phyloP scores from a whole-genome alignment of 2,797 vertebrate species.

The Danio albolineatus region DNA sequence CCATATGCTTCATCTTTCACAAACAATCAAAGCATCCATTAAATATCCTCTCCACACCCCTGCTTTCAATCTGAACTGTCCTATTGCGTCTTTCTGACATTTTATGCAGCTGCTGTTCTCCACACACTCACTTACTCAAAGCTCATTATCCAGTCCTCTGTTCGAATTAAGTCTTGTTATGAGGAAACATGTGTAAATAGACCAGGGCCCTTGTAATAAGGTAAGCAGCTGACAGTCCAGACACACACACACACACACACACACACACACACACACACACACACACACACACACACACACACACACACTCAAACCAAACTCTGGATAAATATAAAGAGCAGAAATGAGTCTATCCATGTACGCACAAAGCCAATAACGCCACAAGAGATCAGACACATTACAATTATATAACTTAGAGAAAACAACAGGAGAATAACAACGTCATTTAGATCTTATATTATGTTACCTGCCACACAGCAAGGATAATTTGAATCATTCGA shows the following conservation, averaged over 20 bases:
- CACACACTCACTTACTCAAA: slow-evolving; percentile 26
- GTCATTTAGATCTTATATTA: not conserved
- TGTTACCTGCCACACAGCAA: not conserved
- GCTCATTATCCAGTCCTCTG: slow-evolving; percentile 34
- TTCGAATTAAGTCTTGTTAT: slow-evolving; percentile 33
- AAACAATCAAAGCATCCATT: slow-evolving; percentile 42
- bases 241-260: not conserved
- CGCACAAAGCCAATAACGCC: slow-evolving; percentile 20
- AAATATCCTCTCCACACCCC: slow-evolving; percentile 20
- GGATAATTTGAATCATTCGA: not conserved
- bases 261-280: no score
- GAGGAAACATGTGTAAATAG: slow-evolving; percentile 27
- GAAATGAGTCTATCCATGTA: not conserved
- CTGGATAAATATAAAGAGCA: slow-evolving; percentile 31
- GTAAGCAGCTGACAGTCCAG: slow-evolving; percentile 11
- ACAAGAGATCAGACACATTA: slow-evolving; percentile 14
- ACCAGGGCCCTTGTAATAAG: slow-evolving; percentile 25
- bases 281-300: no score
- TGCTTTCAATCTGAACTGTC: slow-evolving; percentile 32
- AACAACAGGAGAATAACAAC: not conserved
- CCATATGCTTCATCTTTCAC: not conserved
- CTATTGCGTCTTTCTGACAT: not conserved
- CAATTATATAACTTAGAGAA: not conserved
- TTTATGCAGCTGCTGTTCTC: slow-evolving; percentile 20
- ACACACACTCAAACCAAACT: slow-evolving; percentile 14